Conservation (phyloP, 2,888 invertebrate genomes). For the Melanchra persicariae region DNA sequence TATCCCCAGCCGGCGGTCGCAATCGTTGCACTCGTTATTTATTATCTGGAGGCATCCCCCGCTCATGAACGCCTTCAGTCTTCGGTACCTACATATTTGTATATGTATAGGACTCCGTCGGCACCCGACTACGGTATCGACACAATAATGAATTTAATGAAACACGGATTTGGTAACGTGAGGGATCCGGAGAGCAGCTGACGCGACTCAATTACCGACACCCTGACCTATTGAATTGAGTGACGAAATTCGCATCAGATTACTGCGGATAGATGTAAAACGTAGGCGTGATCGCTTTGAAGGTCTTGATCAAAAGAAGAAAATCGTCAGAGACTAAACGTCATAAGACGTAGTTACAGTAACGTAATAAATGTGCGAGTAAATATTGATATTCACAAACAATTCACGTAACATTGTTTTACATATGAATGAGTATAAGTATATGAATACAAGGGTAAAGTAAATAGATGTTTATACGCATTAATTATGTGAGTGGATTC, state of each 20-base stretch:
- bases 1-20: constrained; percentile 85
- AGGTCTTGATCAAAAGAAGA: constrained; percentile 71
- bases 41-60: constrained; percentile 88
- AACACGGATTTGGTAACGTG: constrained; percentile 67
- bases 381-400: constrained; percentile 73
- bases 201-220: constrained; percentile 75
- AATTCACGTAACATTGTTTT: constrained; percentile 70
- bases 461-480: constrained; percentile 49
- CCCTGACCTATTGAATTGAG: constrained; percentile 79
- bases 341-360: constrained; percentile 70
- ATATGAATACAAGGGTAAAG: constrained; percentile 47
- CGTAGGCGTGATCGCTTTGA: constrained; percentile 70
- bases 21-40: constrained; percentile 91
- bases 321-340: constrained; percentile 62
- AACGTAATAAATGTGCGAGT: constrained; percentile 69
- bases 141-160: constrained; percentile 66
- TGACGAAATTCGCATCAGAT: constrained; percentile 75
- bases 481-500: constrained; percentile 43
- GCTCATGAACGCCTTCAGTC: constrained; percentile 77
- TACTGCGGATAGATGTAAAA: constrained; percentile 69
- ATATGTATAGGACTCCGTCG: constrained; percentile 59
- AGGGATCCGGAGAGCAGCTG: constrained; percentile 73
- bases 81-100: constrained; percentile 67
- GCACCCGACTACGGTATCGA: constrained; percentile 56
- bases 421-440: constrained; percentile 63